Percentiles rank a stretch among this genome's conserved stretches.
phyloP scores from a whole-genome alignment of 92 coral and sea anemone genomes.

The Porites cylindrica region DNA sequence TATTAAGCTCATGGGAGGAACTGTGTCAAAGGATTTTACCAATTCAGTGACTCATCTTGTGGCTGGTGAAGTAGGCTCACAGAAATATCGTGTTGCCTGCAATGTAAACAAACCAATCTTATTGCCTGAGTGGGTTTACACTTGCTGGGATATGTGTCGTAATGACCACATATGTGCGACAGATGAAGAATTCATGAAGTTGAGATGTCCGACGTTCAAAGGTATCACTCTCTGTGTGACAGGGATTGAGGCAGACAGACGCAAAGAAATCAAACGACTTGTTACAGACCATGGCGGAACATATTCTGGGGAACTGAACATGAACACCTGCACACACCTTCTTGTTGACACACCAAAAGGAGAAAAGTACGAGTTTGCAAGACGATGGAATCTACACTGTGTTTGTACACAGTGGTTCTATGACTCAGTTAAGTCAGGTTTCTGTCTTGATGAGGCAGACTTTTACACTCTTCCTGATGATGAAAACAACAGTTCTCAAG shows the following conservation, averaged over 20 bases:
- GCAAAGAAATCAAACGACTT: conserved; percentile 75
- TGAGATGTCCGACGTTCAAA: conserved; percentile 84
- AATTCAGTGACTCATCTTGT: conserved; percentile 92
- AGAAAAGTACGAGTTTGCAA: conserved; percentile 92
- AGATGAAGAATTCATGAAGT: conserved; percentile 72
- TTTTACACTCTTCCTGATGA: conserved; percentile 72
- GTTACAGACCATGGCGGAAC: conserved; percentile 82
- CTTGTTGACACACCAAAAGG: conserved; percentile 86
- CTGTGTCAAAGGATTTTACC: conserved; percentile 76
- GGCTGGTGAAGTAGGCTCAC: conserved; percentile 96
- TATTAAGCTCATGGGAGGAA: conserved; percentile 90
- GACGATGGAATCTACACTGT: conserved; percentile 93
- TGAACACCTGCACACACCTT: conserved; percentile 93
- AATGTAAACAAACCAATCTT: conserved; percentile 76
- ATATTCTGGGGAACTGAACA: conserved; percentile 86
- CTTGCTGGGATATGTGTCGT: conserved; percentile 77
- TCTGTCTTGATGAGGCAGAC: conserved; percentile 83
- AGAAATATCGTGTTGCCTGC: conserved; percentile 90
- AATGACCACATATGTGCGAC: conserved; percentile 71
- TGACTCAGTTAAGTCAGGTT: conserved; percentile 88
- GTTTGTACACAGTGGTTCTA: conserved; percentile 88
- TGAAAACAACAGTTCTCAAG: conserved; percentile 65
- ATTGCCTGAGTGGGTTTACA: conserved; percentile 89
- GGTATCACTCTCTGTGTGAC: conserved; percentile 95
- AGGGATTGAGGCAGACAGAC: conserved; percentile 78